Evolutionary conservation across 2,797 vertebrate genomes (phyloP), one percentile per base, ranked within the genome.

Genomic region (Carduelis carduelis): DNA sequence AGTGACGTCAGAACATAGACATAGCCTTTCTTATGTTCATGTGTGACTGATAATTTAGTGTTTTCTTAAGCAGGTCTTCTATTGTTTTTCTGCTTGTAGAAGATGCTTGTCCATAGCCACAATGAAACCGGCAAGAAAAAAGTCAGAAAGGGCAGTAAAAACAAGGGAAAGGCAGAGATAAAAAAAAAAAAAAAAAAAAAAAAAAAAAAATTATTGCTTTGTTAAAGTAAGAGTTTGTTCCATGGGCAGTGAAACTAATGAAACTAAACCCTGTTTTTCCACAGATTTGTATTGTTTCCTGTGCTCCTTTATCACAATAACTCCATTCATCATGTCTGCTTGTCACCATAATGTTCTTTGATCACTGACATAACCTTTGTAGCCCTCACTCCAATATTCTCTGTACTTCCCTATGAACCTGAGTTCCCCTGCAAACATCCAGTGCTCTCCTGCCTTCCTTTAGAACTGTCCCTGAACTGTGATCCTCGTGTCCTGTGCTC

Each of bases 251-350:
- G 57, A 52, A 91, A 79, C 70, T 82, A 76, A 76, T 59, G 74
- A 82, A 90, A 84, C 74, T 15, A 94, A 95, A 37, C 47, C 10
- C 37, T 70, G 8, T 69, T 95, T 91, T 96, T 93, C 83, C 93
- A 56, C 80, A 90, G 77, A 76, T 90, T 87, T 93, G 35, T 97
- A 95, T 97, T 96, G 90, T 97, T 96, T 95, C 93, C 88, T 90
- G 77, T 87, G 80, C 66, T 91, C 32, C 83, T 96, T 90, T 93
- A 86, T 95, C 90, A 89, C 90, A 94, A 64, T 95, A 96, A 94
- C 66, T 70, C 83, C 80, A 94, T 97, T 95, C 70, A 89, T 96
- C 96, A 87, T 79, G 80, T 94, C 80, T 3, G 3, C 70, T 90
- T 95, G 92, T 96, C 94, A 87, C 74, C 37, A 12, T 97, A 94